These are phyloP conservation scores for Lepidochitona cinerea DNA, from an alignment of 2,888 invertebrate genomes.

Conservation along the genomic window DNA sequence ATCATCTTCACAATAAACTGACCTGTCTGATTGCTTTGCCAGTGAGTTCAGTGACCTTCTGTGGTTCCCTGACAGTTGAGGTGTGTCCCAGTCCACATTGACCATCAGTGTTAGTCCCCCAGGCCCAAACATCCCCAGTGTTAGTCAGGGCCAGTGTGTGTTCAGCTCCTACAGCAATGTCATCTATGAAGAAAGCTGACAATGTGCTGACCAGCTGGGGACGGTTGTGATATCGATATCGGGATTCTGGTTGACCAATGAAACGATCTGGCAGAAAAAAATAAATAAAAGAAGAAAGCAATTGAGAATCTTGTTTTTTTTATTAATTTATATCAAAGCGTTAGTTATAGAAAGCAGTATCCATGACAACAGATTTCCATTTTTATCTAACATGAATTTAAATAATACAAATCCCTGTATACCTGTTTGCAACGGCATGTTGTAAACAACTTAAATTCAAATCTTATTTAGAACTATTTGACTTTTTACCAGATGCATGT, in stretches of 20 bases:
- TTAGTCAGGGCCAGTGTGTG: conserved; percentile 76
- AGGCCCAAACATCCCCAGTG: conserved; percentile 76
- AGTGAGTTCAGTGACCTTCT: conserved; percentile 73
- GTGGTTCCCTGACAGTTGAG: conserved; percentile 75
- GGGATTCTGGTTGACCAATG: conserved; percentile 75
- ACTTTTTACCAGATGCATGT: no score
- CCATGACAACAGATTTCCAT: no score
- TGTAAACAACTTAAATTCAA: no score
- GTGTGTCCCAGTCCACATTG: conserved; percentile 77
- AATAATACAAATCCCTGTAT: no score
- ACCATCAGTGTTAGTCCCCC: conserved; percentile 79
- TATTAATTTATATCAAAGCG: no score
- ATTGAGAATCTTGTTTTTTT: no score
- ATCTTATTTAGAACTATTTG: no score
- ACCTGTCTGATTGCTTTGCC: conserved; percentile 76
- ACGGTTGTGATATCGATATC: conserved; percentile 72
- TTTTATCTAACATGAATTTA: no score
- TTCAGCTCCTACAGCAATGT: conserved; percentile 77
- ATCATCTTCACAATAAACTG: conserved; percentile 42
- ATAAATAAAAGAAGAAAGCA: no score
- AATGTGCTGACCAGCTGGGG: conserved; percentile 75
- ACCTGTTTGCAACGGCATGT: no score
- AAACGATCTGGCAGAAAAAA: conserved; percentile 73
- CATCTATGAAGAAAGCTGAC: conserved; percentile 74
- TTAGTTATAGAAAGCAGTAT: no score